Evolutionary conservation across 2,888 invertebrate species (phyloP).

Genomic region (Synergus gifuensis): DNA sequence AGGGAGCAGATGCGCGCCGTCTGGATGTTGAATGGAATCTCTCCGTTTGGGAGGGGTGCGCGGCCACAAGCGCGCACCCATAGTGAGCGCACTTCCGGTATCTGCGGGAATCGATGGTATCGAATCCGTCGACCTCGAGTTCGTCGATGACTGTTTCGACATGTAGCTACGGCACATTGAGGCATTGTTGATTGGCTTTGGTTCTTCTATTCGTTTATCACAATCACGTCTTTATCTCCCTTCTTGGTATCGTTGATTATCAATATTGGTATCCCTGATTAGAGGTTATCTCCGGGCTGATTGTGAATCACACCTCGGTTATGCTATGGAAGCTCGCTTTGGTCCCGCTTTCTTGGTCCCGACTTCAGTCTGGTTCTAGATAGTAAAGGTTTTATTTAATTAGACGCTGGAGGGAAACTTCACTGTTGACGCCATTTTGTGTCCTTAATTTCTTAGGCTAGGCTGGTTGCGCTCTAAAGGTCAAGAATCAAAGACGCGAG

Average conservation of each 20-base stretch:
- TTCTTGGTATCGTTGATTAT: constrained; percentile 19
- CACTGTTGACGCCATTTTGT: constrained; percentile 16
- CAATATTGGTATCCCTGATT: constrained; percentile 36
- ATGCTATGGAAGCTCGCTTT: constrained; percentile 28
- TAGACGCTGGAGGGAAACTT: not conserved
- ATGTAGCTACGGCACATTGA: constrained; percentile 81
- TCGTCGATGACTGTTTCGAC: constrained; percentile 81
- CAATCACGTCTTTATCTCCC: not conserved
- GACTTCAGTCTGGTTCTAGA: constrained; percentile 14
- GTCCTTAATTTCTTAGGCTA: not conserved
- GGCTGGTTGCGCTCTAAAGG: not conserved
- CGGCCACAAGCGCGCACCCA: constrained; percentile 81
- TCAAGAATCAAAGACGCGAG: not conserved
- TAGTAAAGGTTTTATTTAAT: constrained; percentile 13
- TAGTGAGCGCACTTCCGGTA: constrained; percentile 78
- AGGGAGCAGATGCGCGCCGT: constrained; percentile 81
- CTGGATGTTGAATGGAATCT: constrained; percentile 79
- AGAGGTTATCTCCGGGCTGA: constrained; percentile 20
- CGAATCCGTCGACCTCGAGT: constrained; percentile 80
- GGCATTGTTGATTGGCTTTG: constrained; percentile 75
- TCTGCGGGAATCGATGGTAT: constrained; percentile 81
- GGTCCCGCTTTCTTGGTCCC: constrained; percentile 24
- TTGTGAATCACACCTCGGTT: not conserved
- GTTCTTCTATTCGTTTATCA: not conserved
- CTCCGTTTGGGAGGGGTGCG: constrained; percentile 75